Conservation (phyloP, 2,797 vertebrate species). For the Helicolenus hilgendorfi region DNA sequence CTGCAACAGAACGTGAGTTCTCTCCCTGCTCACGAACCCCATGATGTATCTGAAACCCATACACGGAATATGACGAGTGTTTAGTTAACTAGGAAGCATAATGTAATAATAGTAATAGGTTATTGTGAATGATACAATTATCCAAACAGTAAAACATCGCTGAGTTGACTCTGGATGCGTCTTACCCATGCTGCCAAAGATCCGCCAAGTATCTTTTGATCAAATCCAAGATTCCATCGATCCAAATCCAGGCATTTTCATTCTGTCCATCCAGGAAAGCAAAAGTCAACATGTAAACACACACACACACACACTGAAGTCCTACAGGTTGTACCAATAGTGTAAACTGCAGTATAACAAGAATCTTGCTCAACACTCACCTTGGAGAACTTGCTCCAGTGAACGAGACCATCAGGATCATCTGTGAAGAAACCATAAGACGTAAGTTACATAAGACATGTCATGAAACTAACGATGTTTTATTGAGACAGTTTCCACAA, state of each 20-base stretch:
- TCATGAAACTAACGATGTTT: background rate
- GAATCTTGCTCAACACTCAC: constrained; percentile 75
- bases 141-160: background rate
- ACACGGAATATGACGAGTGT: background rate
- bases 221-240: constrained; percentile 94
- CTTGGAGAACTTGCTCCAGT: constrained; percentile 94
- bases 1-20: constrained; percentile 88
- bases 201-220: constrained; percentile 92
- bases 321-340: background rate
- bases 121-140: background rate
- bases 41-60: constrained; percentile 91
- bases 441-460: background rate
- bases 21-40: constrained; percentile 95
- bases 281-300: background rate
- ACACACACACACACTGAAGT: background rate
- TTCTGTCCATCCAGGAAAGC: constrained; percentile 79
- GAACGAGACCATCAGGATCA: constrained; percentile 87
- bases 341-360: background rate
- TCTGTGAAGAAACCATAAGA: constrained; percentile 81
- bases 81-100: background rate
- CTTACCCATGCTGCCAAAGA: constrained; percentile 96
- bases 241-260: constrained; percentile 94
- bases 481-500: background rate
- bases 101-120: background rate
- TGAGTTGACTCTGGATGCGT: background rate